Base-by-base conservation (phyloP, 2,797 vertebrate species). In the Catostomus latipinnis region DNA sequence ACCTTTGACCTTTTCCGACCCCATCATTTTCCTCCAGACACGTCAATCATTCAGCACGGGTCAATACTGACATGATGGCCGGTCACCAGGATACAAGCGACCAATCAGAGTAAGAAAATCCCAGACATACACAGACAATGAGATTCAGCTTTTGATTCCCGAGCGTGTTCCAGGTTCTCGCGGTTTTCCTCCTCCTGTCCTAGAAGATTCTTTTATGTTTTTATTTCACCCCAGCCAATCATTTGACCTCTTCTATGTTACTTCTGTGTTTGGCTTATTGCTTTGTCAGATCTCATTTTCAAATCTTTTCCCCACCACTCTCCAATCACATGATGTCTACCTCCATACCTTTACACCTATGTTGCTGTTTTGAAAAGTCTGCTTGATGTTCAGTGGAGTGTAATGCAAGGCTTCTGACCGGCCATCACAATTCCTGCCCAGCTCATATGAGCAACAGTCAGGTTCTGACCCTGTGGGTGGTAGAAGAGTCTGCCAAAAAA, bases 1-100 rank as follows among this genome's bases (percentile, higher is more conserved):
- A 90, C 87, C 80, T 80, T n/a, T 89, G 92, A 92, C 91, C 91
- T 81, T 9, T 73, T 49, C 71, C 72, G 85, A 86, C 82, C 83
- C 71, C 13, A 6, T 67, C 67, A 78, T 87, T 86, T 88, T 87
- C 85, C 80, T 75, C 83, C 88, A 93, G 92, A 93, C 91, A 78
- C 88, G 91, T 93, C 88, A 86, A 93, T 94, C 90, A 93, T 57
- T 70, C 76, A 43, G 75, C 81, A 83, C 84, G 16, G 61, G 78
- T 80, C 85, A 86, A 84, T 85, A 88, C 81, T 76, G 86, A 78
- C 86, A 88, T 84, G 86, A 88, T 82, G 82, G 86, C 60, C 50
- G 43, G 77, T 67, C 77, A 72, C 43, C 4, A 52, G 62, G 14
- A 34, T 16, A 61, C 46, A 6, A 49, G 45, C 73, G 53, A 67